Evolutionary conservation across 2,797 vertebrate species (phyloP).

Genomic region (Thunnus albacares): DNA sequence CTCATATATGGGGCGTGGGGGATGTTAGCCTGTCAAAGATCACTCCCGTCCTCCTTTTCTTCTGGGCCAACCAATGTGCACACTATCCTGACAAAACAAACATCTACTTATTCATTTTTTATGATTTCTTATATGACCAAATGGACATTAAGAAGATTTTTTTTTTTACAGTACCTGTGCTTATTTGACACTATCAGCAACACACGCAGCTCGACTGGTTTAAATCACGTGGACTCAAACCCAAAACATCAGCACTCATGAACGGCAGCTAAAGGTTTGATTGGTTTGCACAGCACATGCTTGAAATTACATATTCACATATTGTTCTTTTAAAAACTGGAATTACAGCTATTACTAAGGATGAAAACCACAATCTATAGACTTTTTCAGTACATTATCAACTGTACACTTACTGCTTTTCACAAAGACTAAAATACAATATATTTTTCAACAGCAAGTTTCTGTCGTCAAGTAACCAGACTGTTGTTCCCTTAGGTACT

Average conservation of each 20-base stretch:
- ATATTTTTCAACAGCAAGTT: not conserved
- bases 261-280: not conserved
- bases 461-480: not conserved
- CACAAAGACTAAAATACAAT: not conserved
- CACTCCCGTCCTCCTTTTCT: slow-evolving; percentile 3
- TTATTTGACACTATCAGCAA: not conserved
- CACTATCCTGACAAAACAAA: not conserved
- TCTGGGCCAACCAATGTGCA: not conserved
- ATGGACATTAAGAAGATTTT: not conserved
- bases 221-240: not conserved
- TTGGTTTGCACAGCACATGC: not conserved
- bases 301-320: slow-evolving; percentile 11
- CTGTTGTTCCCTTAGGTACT: slow-evolving; percentile 16
- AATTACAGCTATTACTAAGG: not conserved
- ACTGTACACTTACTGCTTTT: not conserved
- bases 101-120: not conserved
- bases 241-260: not conserved
- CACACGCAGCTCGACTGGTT: not conserved
- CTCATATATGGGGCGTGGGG: not conserved
- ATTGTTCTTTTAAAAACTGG: not conserved
- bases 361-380: not conserved
- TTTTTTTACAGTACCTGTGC: not conserved
- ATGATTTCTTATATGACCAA: not conserved
- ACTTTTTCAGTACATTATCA: not conserved
- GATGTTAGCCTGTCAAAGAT: not conserved